Evolutionary conservation across 2,888 invertebrate species (phyloP).

Genomic region (Philereme transversata): DNA sequence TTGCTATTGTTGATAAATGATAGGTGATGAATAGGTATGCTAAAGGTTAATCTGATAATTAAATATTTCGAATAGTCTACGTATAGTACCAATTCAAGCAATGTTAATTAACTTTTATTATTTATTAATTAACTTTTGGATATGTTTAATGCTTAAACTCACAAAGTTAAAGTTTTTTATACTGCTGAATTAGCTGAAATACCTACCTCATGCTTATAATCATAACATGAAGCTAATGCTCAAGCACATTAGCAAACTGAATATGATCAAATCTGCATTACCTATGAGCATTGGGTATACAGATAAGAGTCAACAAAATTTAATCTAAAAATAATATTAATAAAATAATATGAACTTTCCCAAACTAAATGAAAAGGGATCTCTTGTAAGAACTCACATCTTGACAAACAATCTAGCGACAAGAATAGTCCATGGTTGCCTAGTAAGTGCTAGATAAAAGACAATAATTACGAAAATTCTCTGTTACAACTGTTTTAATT

Average conservation of each 20-base stretch:
- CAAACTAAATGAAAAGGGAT: conserved; percentile 19
- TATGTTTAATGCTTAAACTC: background rate
- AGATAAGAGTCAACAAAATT: conserved; percentile 10
- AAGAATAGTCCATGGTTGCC: conserved; percentile 68
- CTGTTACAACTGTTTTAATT: conserved; percentile 69
- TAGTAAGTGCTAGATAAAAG: conserved; percentile 67
- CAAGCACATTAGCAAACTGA: too few species aligned
- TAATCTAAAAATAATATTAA: background rate
- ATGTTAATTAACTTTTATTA: conserved; percentile 1
- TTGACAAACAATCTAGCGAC: conserved; percentile 53
- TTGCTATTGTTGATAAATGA: conserved; percentile 46
- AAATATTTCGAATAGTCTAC: conserved; percentile 3
- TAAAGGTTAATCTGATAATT: conserved; percentile 22
- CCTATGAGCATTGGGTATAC: too few species aligned
- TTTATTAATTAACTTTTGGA: background rate
- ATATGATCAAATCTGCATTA: too few species aligned
- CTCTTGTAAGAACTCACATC: conserved; percentile 48
- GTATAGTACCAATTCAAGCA: background rate
- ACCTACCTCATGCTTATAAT: background rate
- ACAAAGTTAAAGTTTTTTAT: conserved; percentile 1
- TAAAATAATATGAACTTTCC: too few species aligned
- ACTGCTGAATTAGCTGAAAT: background rate
- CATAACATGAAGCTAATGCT: too few species aligned
- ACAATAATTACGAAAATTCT: conserved; percentile 73
- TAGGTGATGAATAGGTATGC: conserved; percentile 6